A percentile compares a stretch with the other conserved stretches of the same genome.
Evolutionary conservation across 2,113 vertebrate species (phyloP).

Genomic region (Rutilus rutilus): DNA sequence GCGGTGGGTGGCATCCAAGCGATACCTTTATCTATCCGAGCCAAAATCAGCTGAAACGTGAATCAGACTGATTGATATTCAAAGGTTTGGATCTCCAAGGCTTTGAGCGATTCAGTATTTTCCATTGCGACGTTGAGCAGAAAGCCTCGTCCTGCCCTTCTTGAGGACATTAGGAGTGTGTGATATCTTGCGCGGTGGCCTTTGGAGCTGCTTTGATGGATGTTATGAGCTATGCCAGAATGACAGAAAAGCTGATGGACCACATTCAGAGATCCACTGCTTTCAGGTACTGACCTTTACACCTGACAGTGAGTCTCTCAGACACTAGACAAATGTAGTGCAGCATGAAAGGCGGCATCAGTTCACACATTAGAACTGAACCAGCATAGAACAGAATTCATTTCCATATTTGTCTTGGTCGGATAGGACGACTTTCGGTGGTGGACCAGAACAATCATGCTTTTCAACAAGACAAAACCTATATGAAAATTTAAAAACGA

Average conservation of each 20-base stretch:
- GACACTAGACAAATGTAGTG: neutral
- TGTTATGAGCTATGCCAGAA: constrained; percentile 31
- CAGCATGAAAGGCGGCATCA: neutral
- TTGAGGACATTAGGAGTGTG: constrained; percentile 10
- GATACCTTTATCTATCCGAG: neutral
- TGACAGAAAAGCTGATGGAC: constrained; percentile 32
- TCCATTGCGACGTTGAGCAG: neutral
- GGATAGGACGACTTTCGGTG: neutral
- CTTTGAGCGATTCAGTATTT: neutral
- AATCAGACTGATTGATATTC: neutral
- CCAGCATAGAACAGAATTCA: neutral
- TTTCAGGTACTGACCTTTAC: constrained; percentile 34
- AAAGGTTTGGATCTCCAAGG: neutral
- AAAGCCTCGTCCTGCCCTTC: constrained; percentile 11
- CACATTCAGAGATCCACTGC: constrained; percentile 12
- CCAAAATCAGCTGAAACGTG: neutral
- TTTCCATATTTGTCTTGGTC: neutral
- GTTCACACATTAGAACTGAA: neutral
- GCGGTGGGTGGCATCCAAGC: neutral
- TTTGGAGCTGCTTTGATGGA: constrained; percentile 35
- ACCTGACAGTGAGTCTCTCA: constrained; percentile 17
- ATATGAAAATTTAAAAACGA: no score
- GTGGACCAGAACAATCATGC: neutral
- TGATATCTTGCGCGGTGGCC: constrained; percentile 21
- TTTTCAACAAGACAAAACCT: neutral